Percentiles rank a stretch among this genome's conserved stretches.
Conservation (phyloP, 2,888 invertebrate genomes). For the Hirtodrosophila trivittata region DNA sequence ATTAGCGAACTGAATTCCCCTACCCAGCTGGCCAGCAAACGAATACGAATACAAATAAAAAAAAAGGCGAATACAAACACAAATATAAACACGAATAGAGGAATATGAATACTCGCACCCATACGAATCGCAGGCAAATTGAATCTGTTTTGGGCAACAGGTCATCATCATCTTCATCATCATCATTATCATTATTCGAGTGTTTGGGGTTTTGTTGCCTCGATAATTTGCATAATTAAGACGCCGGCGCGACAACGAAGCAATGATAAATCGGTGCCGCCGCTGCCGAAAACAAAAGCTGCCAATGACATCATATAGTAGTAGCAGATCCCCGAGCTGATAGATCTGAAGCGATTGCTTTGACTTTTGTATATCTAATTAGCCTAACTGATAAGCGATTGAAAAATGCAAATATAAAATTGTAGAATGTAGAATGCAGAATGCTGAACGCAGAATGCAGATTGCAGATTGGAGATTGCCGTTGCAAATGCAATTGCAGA, state of each 20-base stretch:
- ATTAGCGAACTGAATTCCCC: constrained; percentile 45
- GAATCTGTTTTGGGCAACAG: constrained; percentile 31
- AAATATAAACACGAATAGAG: constrained; percentile 3
- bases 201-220: constrained; percentile 12
- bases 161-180: constrained; percentile 18
- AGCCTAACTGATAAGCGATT: constrained; percentile 32
- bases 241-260: constrained; percentile 64
- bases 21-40: constrained; percentile 13
- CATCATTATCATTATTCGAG: neutral
- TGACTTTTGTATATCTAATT: constrained; percentile 36
- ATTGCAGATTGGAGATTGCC: constrained; percentile 1
- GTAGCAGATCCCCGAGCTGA: constrained; percentile 25
- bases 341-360: constrained; percentile 26
- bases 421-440: neutral
- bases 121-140: constrained; percentile 10
- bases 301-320: constrained; percentile 44
- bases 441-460: too few relatives aligned
- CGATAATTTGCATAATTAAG: constrained; percentile 74
- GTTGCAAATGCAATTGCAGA: constrained; percentile 1
- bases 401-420: too few relatives aligned
- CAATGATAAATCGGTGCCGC: constrained; percentile 63
- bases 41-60: neutral
- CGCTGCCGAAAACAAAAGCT: constrained; percentile 21
- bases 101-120: constrained; percentile 1
- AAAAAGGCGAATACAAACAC: neutral